Evolutionary conservation across 2,888 invertebrate species (phyloP), one percentile per base, ranked within the genome.

Genomic region (Aproaerema taeniolella): DNA sequence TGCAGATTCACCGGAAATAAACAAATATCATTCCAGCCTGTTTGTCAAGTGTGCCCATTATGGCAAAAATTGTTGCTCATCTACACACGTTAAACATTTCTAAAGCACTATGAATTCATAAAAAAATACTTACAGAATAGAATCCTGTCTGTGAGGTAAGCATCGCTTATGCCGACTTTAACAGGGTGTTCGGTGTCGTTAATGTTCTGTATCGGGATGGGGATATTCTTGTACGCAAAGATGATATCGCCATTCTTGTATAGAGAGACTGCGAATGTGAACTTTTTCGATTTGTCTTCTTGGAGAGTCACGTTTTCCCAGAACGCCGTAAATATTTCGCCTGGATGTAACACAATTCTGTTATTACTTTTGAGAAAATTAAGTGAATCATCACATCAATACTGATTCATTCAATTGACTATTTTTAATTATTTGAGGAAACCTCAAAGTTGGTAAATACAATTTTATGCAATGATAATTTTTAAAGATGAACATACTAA

Each of bases 121-220:
- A n/a, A n/a, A n/a, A n/a, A n/a, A n/a, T n/a, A 26, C 26, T 26
- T 26, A 26, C 26, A n/a, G n/a, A 26, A 26, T 2, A 26, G n/a
- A 4, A 92, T 91, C 60, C 93, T 91, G 64, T 98, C 97, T 62
- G 95, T 94, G 52, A 98, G 95, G 69, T 98, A 99, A 1, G 99
- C 99, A 82, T 99, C 99, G 32, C 98, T 98, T 31, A 99, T 89
- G 31, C 99, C 99, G 5, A 99, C 94, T 88, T 99, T 99, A 25
- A 99, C 98, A 0, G 99, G 99, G 83, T 99, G 99, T 41, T 92
- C 89, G 15, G 89, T 89, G 61, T 96, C 95, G 57, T 92, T 90
- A 50, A 99, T 97, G 2, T 89, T 75, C 45, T 90, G 89, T 5
- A 98, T 91, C 9, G 90, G 75, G 1, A 95, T 82, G 0, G 98